These are phyloP conservation scores for Climacteris rufus DNA, from an alignment of 2,113 vertebrate genomes.

Conservation along the genomic window DNA sequence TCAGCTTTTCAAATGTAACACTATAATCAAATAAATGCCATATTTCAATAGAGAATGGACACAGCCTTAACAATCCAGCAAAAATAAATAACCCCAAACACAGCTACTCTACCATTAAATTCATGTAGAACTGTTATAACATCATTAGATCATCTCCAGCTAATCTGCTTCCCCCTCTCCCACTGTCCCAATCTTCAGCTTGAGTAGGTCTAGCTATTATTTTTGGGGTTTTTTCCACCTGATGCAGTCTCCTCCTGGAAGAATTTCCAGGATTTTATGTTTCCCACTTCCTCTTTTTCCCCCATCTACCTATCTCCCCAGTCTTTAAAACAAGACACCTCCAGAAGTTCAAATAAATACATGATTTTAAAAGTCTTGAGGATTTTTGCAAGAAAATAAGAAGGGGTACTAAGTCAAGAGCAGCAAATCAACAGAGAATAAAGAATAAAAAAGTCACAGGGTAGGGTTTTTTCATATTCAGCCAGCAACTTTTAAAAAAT, in stretches of 20 bases:
- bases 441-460: not conserved
- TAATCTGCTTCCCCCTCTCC: not conserved
- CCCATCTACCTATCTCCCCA: too few relatives aligned
- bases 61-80: not conserved
- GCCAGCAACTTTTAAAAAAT: not conserved
- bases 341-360: not conserved
- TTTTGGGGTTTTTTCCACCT: too few relatives aligned
- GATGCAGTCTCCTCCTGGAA: not conserved
- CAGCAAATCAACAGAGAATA: not conserved
- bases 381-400: not conserved
- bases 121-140: not conserved
- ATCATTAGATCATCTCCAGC: not conserved
- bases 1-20: not conserved
- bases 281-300: not conserved
- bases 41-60: not conserved
- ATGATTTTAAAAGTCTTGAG: not conserved
- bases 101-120: not conserved
- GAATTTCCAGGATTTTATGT: not conserved
- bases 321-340: not conserved
- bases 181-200: not conserved
- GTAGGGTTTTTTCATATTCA: accelerated
- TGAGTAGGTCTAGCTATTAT: not conserved
- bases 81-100: not conserved
- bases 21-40: not conserved
- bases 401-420: not conserved